Base-by-base conservation (phyloP, 2,888 invertebrate genomes). In the Eupithecia abbreviata region DNA sequence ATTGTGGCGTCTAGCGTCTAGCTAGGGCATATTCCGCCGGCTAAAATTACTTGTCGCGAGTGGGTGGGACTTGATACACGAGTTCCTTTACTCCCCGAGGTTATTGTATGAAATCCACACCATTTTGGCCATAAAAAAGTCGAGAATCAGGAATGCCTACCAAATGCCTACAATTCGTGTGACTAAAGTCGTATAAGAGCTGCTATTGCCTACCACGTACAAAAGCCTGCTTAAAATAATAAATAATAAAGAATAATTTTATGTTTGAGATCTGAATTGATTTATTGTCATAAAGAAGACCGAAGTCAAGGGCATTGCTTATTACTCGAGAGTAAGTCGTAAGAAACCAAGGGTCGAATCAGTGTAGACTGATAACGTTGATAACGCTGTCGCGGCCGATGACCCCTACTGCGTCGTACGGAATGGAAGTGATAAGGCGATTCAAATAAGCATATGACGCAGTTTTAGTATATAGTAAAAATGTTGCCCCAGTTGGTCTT, bases 31-130 rank as follows among this genome's bases (percentile, higher is more conserved):
- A 77, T 77, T 78, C 77, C 71, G 79, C 55, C 77, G 67, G 68
- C 76, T 81, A 77, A 76, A 80, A 76, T 79, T 77, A 82, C 75
- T 68, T 80, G 77, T 68, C 71, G 49, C 75, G 68, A 67, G 79
- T 77, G 66, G 76, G 77, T 73, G 62, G 73, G 74, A 67, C 74
- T 76, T 67, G 30, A 62, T 76, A 18, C 43, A 42, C 15, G 43
- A 62, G 69, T 30, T 78, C 77, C 77, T 77, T 75, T 68, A 73
- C 55, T 30, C 77, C 68, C 47, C 18, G 45, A 69, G 55, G 49
- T 49, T 69, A 58, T 77, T 66, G 72, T 72, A 72, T 62, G 65
- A 71, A 42, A 77, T 65, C 12, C 43, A 58, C 69, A 47, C 30
- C 51, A 70, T 69, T 69, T 69, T n/a, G 72, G 12, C 62, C 66